Evolutionary conservation across 1,140 invertebrate species (phyloP), one percentile per base, ranked within the genome.

Genomic region (Drosophila yakuba): DNA sequence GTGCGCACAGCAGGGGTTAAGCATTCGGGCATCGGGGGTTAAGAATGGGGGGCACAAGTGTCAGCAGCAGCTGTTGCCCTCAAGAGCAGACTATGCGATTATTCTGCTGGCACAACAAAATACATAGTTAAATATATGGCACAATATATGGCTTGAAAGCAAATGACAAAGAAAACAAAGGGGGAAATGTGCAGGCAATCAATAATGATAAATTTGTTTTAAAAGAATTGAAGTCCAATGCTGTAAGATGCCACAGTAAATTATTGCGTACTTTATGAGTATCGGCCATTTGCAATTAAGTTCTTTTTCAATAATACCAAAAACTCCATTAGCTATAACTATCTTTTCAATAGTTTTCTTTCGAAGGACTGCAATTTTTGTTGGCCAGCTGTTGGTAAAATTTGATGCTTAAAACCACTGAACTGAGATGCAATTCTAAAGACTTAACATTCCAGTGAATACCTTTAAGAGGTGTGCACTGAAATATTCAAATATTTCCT

Each of bases 41-140:
- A 56, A 15, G 39, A 28, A 8, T 8, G 12, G 17, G 57, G 11
- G 17, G 8, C n/a, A 39, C 14, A 15, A 52, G 35, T 62, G 62
- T 62, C 62, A 38, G 62, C 14, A 47, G 57, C 62, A 64, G 62
- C 57, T 64, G 62, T 62, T 62, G 61, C 54, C 61, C 55, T 60
- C 39, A 64, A 25, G 59, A 59, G 55, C 23, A 45, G 61, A 64
- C 41, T 64, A n/a, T 60, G 62, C 57, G 56, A 64, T 52, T 68
- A 68, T 68, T 64, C 17, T 64, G 64, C 62, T 47, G 62, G 57
- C 57, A 64, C 57, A 64, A 62, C 32, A 63, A 61, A 25, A 52
- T 17, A 17, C 17, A 17, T 38, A 52, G 52, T 66, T 66, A 52
- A 66, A 66, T 51, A 66, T 17, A 56, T 55, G n/a, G 15, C 66